phyloP scores from a whole-genome alignment of 2,113 vertebrate genomes.

The Heloderma charlesbogerti region DNA sequence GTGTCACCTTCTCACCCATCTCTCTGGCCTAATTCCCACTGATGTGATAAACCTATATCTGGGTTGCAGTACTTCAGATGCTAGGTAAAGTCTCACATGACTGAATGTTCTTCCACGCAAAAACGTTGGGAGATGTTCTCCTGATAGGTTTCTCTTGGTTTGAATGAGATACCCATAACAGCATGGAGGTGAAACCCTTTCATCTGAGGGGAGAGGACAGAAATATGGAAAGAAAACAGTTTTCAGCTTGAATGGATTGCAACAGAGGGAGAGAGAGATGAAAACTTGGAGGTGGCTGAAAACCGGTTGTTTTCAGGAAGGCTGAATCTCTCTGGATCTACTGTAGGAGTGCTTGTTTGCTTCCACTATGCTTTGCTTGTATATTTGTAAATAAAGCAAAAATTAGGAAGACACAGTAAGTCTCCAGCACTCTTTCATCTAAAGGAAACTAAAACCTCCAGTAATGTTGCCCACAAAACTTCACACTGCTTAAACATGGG shows the following conservation, averaged over 20 bases:
- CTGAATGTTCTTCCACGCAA: not conserved
- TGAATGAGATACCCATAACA: not conserved
- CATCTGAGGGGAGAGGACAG: not conserved
- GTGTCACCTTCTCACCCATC: not conserved
- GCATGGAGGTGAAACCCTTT: not conserved
- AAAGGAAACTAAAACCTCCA: too few species aligned
- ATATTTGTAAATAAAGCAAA: too few species aligned
- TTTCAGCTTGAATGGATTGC: not conserved
- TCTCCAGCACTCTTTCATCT: too few species aligned
- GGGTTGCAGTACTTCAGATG: not conserved
- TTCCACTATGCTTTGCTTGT: not conserved
- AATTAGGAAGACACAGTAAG: not conserved
- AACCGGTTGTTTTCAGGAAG: not conserved
- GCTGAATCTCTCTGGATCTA: not conserved
- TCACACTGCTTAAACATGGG: too few species aligned
- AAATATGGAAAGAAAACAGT: not conserved
- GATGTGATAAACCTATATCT: not conserved
- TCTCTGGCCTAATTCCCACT: not conserved
- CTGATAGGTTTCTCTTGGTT: not conserved
- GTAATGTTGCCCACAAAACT: too few species aligned
- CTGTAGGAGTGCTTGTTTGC: too few species aligned
- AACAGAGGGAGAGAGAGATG: not conserved
- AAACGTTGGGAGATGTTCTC: not conserved
- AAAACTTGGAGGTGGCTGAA: not conserved
- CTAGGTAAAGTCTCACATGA: not conserved